phyloP scores from a whole-genome alignment of 2,888 invertebrate species.

The Caenorhabditis sp. region DNA sequence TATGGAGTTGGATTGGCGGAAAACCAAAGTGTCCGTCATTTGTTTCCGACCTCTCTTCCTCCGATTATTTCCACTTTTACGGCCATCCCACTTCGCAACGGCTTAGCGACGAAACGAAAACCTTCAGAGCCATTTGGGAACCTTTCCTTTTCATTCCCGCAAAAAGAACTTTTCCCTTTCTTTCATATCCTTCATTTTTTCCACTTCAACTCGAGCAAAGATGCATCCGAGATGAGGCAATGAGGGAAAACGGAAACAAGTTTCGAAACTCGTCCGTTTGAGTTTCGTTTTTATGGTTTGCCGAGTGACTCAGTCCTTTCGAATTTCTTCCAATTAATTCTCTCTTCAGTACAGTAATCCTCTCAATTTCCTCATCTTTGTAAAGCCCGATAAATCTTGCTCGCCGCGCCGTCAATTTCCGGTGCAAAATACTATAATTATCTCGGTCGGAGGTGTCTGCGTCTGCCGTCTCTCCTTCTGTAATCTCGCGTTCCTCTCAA shows the following conservation, averaged over 20 bases:
- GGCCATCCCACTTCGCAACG: background rate
- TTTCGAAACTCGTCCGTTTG: slow-evolving; percentile 5
- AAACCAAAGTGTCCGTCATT: background rate
- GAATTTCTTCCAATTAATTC: background rate
- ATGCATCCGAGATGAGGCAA: slow-evolving; percentile 32
- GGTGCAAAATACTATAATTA: slow-evolving; percentile 55
- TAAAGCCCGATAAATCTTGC: slow-evolving; percentile 29
- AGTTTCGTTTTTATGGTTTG: slow-evolving; percentile 9
- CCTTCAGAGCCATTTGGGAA: background rate
- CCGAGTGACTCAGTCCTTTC: slow-evolving; percentile 3
- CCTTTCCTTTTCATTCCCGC: slow-evolving; percentile 15
- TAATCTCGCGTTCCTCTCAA: slow-evolving; percentile 34
- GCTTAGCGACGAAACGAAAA: slow-evolving; percentile 20
- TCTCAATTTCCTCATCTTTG: background rate
- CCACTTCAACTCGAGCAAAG: slow-evolving; percentile 40
- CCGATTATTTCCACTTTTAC: slow-evolving; percentile 39
- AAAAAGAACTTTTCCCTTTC: background rate
- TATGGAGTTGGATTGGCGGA: slow-evolving; percentile 13
- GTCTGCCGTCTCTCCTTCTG: background rate
- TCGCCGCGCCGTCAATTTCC: slow-evolving; percentile 35
- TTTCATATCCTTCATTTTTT: slow-evolving; percentile 2
- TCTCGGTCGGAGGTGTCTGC: slow-evolving; percentile 17
- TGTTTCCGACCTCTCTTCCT: background rate
- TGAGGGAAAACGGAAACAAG: slow-evolving; percentile 1
- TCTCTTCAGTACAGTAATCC: background rate